Conservation (phyloP, 2,888 invertebrate species). For the Hypomecis punctinalis region DNA sequence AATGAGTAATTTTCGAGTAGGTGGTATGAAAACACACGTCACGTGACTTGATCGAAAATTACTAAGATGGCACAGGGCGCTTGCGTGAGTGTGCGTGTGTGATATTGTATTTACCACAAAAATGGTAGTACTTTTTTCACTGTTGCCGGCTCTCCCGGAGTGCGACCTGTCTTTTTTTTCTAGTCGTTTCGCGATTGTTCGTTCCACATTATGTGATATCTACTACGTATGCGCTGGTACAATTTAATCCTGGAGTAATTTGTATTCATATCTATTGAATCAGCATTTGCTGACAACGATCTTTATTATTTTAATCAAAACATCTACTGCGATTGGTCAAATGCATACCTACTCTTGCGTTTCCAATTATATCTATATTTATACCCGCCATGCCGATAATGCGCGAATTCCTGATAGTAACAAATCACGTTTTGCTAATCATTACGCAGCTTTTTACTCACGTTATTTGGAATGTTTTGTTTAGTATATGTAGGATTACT, state of each 20-base stretch:
- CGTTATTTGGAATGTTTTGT: neutral
- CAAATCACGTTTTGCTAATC: constrained; percentile 5
- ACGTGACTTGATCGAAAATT: too few relatives aligned
- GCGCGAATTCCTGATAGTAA: constrained; percentile 4
- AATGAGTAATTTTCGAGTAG: too few relatives aligned
- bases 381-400: neutral
- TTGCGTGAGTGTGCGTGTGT: too few relatives aligned
- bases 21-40: too few relatives aligned
- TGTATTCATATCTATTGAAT: neutral
- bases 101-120: too few relatives aligned
- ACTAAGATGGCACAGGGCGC: too few relatives aligned
- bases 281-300: neutral
- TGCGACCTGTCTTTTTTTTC: too few relatives aligned
- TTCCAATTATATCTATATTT: neutral
- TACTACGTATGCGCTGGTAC: neutral
- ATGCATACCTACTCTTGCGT: neutral
- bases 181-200: too few relatives aligned
- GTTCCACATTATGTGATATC: too few relatives aligned
- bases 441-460: neutral
- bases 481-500: too few relatives aligned
- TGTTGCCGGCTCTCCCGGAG: too few relatives aligned
- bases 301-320: neutral
- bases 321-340: neutral
- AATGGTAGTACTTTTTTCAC: too few relatives aligned
- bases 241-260: neutral